phyloP scores from a whole-genome alignment of 2,888 invertebrate species.

The Caradrina clavipalpis region DNA sequence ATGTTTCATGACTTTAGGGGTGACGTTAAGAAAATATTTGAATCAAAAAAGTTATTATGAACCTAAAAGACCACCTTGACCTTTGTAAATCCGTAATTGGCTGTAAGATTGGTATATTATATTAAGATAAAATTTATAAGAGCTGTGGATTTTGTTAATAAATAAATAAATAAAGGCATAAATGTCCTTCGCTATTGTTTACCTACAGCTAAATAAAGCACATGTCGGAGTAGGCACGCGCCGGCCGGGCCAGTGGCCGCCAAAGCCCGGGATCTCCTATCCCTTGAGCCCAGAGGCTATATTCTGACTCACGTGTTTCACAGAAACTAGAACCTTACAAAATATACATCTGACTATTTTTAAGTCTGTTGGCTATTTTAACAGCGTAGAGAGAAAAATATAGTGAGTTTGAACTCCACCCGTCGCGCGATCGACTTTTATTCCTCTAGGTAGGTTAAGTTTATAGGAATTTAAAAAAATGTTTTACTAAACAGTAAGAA shows the following conservation, averaged over 20 bases:
- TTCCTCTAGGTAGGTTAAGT: not conserved
- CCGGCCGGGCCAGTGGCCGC: conserved; percentile 5
- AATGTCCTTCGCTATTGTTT: not conserved
- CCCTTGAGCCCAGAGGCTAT: conserved; percentile 34
- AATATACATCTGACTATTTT: not conserved
- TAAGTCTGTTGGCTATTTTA: not conserved
- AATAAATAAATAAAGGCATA: not conserved
- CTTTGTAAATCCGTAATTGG: no score
- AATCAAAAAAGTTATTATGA: no score
- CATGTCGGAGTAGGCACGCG: not conserved
- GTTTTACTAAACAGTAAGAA: no score
- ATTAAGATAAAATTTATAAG: no score
- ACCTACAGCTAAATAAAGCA: conserved; percentile 5
- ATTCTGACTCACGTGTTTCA: conserved; percentile 14
- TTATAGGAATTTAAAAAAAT: not conserved
- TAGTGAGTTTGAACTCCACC: not conserved
- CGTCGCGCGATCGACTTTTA: no score
- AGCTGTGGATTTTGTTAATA: no score
- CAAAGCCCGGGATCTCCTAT: conserved; percentile 37
- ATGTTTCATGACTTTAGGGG: not conserved
- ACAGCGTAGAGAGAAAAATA: not conserved
- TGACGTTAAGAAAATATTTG: no score
- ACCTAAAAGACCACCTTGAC: no score
- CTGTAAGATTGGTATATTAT: no score
- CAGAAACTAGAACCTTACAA: conserved; percentile 5